A percentile compares a stretch with the other conserved stretches of the same genome.
These are phyloP conservation scores for Cossypha dichroa DNA, from an alignment of 2,797 vertebrate genomes.

Conservation along the genomic window DNA sequence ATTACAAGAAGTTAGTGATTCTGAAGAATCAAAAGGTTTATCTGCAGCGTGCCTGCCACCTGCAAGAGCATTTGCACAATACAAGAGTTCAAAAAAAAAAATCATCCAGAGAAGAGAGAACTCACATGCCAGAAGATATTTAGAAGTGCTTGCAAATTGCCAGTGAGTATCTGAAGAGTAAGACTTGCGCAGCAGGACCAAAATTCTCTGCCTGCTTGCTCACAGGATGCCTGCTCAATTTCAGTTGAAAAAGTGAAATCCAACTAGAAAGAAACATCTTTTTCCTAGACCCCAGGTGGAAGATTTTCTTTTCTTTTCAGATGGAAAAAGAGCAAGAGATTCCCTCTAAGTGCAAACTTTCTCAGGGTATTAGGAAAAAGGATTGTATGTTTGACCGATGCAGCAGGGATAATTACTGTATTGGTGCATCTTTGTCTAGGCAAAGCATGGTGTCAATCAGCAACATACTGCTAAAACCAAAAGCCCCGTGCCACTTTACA, in stretches of 20 bases:
- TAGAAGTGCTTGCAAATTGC: not conserved
- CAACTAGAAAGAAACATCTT: not conserved
- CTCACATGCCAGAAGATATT: not conserved
- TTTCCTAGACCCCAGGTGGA: not conserved
- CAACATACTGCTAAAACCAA: not conserved
- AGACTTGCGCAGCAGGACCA: not conserved
- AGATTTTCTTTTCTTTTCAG: not conserved
- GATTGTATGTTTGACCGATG: not conserved
- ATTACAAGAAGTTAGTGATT: not conserved
- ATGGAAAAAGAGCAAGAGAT: not conserved
- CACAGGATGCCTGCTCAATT: not conserved
- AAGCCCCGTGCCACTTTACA: not conserved
- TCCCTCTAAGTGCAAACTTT: not conserved
- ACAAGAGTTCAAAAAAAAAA: not conserved
- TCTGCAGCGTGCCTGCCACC: not conserved
- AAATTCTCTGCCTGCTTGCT: not conserved
- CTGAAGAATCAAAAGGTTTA: not conserved
- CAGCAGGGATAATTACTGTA: not conserved
- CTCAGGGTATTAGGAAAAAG: not conserved
- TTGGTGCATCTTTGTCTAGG: not conserved
- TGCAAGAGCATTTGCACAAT: not conserved
- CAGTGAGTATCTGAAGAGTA: not conserved
- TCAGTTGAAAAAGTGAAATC: not conserved
- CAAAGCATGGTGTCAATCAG: not conserved
- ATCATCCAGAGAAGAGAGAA: not conserved